Conservation (phyloP, 1,140 invertebrate species). For the Ceratina japonica region DNA sequence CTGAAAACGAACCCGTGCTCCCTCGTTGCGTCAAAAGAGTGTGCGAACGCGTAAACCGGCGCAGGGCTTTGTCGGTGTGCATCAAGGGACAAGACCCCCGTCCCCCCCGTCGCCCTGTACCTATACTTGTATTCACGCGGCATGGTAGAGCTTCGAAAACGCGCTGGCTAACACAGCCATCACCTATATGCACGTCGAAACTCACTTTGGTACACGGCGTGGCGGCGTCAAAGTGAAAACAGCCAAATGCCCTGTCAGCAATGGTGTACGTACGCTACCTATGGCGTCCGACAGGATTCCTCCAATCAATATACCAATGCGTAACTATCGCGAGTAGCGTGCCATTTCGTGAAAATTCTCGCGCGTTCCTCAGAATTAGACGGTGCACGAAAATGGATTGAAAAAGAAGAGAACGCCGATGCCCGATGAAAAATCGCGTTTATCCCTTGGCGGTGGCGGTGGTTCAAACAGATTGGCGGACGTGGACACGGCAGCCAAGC, state of each 20-base stretch:
- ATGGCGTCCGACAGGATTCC: conserved; percentile 51
- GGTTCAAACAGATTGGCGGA: not conserved
- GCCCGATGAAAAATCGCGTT: not conserved
- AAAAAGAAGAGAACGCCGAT: not conserved
- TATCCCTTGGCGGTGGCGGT: not conserved
- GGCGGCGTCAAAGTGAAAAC: conserved; percentile 69
- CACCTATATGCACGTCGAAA: conserved; percentile 57
- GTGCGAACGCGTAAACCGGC: not conserved
- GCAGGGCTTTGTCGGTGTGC: not conserved
- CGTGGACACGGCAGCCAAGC: conserved; percentile 5
- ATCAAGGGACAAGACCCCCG: not conserved
- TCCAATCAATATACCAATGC: conserved; percentile 62
- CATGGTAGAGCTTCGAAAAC: conserved; percentile 17
- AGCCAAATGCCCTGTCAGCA: conserved; percentile 71
- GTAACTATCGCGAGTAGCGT: conserved; percentile 16
- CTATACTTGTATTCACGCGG: not conserved
- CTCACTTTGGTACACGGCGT: conserved; percentile 56
- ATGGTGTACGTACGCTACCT: conserved; percentile 39
- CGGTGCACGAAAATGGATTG: too few species aligned
- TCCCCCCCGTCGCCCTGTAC: not conserved
- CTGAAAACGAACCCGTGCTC: conserved; percentile 53
- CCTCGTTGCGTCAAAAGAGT: conserved; percentile 45
- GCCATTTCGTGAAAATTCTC: conserved; percentile 8
- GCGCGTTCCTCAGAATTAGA: not conserved
- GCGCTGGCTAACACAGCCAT: conserved; percentile 34